These are phyloP conservation scores for Galeopterus variegatus DNA, from an alignment of 2,113 vertebrate species.

Conservation along the genomic window DNA sequence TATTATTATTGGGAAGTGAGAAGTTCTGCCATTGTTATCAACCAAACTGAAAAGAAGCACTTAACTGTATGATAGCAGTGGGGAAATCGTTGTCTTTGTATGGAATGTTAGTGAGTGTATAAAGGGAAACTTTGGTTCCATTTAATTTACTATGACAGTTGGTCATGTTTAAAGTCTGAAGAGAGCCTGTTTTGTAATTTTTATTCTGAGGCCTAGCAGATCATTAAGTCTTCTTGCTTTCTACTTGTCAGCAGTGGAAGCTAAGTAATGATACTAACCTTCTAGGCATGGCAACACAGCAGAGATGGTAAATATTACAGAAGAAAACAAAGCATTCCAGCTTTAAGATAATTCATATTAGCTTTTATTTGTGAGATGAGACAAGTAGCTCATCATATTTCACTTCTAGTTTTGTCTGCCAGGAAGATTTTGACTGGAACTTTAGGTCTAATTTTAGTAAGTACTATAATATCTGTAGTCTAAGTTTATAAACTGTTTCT, in stretches of 20 bases:
- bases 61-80: not conserved
- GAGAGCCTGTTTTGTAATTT: not conserved
- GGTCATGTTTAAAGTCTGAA: slow-evolving; percentile 1
- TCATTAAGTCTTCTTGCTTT: not conserved
- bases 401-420: not conserved
- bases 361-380: not conserved
- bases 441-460: not conserved
- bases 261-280: not conserved
- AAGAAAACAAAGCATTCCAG: not conserved
- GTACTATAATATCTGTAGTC: not conserved
- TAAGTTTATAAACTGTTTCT: slow-evolving; percentile 1
- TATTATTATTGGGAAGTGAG: not conserved
- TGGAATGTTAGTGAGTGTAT: not conserved
- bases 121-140: not conserved
- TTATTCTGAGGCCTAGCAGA: not conserved
- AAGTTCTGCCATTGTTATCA: not conserved
- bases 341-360: not conserved
- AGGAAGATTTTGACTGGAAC: not conserved
- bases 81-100: not conserved
- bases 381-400: not conserved
- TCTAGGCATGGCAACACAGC: not conserved
- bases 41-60: not conserved
- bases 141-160: not conserved
- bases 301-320: not conserved
- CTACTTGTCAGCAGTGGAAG: not conserved